These are phyloP conservation scores for Acinonyx jubatus DNA, from an alignment of 2,113 vertebrate species.

Conservation along the genomic window DNA sequence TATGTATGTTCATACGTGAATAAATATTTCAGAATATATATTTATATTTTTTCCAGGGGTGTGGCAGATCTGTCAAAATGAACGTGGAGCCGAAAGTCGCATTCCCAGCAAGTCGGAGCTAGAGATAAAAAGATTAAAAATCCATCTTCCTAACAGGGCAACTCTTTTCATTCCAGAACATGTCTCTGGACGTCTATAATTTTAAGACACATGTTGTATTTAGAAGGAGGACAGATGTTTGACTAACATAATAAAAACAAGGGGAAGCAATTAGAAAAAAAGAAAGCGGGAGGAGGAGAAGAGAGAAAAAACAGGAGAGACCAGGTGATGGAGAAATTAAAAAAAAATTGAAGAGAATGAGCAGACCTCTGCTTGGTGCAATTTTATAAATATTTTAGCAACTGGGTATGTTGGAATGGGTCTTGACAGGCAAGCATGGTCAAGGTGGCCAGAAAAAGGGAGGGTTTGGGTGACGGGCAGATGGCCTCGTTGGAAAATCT, in stretches of 20 bases:
- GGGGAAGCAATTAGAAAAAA: background rate
- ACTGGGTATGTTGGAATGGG: background rate
- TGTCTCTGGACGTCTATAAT: background rate
- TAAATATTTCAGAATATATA: background rate
- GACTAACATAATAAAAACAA: background rate
- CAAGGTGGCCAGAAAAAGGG: background rate
- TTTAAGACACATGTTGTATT: background rate
- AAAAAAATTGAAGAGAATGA: background rate
- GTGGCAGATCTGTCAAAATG: background rate
- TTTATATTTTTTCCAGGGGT: background rate
- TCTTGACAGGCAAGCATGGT: background rate
- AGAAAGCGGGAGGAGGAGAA: background rate
- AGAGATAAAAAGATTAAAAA: background rate
- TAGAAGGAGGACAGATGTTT: background rate
- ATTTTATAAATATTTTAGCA: background rate
- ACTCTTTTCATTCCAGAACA: background rate
- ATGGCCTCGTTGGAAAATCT: background rate
- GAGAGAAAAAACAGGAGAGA: background rate
- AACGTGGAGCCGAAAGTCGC: constrained; percentile 2
- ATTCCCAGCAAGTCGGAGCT: background rate
- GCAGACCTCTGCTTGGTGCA: background rate
- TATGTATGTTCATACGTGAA: background rate
- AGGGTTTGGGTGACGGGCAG: background rate
- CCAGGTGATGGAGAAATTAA: background rate
- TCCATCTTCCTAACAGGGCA: background rate